Conservation (phyloP, 2,113 vertebrate species). For the Lampris megalopsis region DNA sequence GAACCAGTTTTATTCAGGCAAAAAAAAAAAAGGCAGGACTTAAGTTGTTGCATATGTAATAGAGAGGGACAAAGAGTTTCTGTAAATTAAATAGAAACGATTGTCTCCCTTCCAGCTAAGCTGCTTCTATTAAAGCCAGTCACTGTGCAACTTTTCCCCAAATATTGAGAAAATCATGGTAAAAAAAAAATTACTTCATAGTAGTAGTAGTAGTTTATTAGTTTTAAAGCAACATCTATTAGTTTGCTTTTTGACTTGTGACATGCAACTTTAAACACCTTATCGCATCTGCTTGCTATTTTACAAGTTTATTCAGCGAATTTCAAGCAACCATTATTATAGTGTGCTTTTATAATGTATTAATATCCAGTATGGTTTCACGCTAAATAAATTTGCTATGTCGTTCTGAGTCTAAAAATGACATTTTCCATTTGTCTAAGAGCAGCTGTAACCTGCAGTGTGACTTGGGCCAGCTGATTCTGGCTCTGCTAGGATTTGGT, state of each 20-base stretch:
- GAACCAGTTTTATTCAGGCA: conserved; percentile 40
- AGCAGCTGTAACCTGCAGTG: background rate
- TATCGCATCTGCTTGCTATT: too few relatives aligned
- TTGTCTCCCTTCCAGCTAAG: background rate
- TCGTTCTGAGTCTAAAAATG: background rate
- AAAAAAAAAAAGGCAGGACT: conserved; percentile 47
- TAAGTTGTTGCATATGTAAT: background rate
- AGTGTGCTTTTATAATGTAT: too few relatives aligned
- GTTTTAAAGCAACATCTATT: too few relatives aligned
- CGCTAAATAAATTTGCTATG: background rate
- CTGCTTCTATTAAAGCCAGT: background rate
- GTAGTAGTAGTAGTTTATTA: too few relatives aligned
- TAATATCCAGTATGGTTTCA: too few relatives aligned
- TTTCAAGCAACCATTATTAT: too few relatives aligned
- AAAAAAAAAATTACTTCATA: too few relatives aligned
- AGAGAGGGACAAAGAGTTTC: background rate
- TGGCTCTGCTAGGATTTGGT: conserved; percentile 7
- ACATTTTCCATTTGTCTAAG: conserved; percentile 5
- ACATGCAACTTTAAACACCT: too few relatives aligned
- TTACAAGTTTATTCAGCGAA: too few relatives aligned
- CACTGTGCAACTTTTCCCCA: too few relatives aligned
- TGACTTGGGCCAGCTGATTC: background rate
- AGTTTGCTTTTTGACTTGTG: too few relatives aligned
- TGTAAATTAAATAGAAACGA: background rate
- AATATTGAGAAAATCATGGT: too few relatives aligned